phyloP scores from a whole-genome alignment of 2,113 vertebrate species.

The Talpa occidentalis region DNA sequence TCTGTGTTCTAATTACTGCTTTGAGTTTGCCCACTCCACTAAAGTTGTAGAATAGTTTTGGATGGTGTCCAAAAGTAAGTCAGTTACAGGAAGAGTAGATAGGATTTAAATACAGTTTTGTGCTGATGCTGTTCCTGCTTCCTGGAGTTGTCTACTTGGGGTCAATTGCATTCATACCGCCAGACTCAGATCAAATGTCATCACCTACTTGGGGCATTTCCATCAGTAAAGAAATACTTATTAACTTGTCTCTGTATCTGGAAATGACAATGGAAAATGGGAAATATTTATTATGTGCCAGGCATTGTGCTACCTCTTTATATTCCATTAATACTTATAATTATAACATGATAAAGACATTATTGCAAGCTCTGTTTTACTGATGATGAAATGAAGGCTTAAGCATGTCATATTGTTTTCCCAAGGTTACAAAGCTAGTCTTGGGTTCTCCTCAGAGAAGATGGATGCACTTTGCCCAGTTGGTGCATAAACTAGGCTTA shows the following conservation, averaged over 20 bases:
- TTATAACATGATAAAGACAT: neutral
- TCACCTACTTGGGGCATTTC: neutral
- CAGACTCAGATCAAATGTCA: neutral
- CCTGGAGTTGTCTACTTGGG: neutral
- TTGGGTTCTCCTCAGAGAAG: slow-evolving; percentile 33
- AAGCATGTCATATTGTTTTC: neutral
- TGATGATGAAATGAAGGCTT: neutral
- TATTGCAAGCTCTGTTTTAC: neutral
- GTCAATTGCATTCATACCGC: neutral
- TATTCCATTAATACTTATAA: neutral
- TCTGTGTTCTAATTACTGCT: neutral
- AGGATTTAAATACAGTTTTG: neutral
- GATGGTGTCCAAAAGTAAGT: neutral
- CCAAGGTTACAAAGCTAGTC: slow-evolving; percentile 44
- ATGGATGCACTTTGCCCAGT: slow-evolving; percentile 48
- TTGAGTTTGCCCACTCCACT: neutral
- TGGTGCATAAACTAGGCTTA: neutral
- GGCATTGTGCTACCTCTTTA: neutral
- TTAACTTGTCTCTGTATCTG: neutral
- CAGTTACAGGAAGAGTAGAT: neutral
- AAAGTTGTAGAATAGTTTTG: neutral
- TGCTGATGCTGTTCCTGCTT: neutral
- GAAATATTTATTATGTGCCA: neutral
- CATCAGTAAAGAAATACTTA: neutral
- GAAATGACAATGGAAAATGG: neutral